Evolutionary conservation across 2,797 vertebrate genomes (phyloP), one percentile per base, ranked within the genome.

Genomic region (Melanotaenia pygmaea): DNA sequence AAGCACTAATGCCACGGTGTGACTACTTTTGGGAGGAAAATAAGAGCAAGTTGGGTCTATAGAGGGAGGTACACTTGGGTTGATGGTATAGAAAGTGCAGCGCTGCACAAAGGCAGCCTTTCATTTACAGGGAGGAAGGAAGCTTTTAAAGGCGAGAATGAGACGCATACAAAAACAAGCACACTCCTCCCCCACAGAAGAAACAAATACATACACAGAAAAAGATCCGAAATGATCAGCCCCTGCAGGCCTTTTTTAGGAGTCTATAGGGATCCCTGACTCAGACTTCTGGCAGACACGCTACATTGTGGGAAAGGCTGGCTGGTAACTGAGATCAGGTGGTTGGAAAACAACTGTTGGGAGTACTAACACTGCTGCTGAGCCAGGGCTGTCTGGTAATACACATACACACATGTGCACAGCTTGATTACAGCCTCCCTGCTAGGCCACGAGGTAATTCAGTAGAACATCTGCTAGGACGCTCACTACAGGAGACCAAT

Each of bases 401-500:
- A 65, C 65, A 66, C 18, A 62, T 24, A 68, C 22, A 64, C 73
- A 72, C 72, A 40, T 50, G 53, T 16, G 47, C 86, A 51, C 78
- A 81, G 72, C 76, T 82, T 85, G 86, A 89, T 89, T 89, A 90
- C 81, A 70, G 78, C 53, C 70, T 86, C 77, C 86, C 78, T 53
- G 64, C 72, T 37, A 81, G 35, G 72, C 66, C 59, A 70, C 59
- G 82, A 86, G 81, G 68, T 86, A 81, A 88, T 88, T 87, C 84
- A 69, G 70, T 68, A 81, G 40, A 91, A 90, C 89, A 91, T 92
- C 91, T 92, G 90, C 89, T 73, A 64, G 81, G 86, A 86, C 79
- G 16, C 78, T 86, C 84, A 35, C 81, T 64, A 78, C 71, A 63
- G 74, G 88, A 85, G 62, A 64, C 70, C 71, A 70, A 54, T 16